These are phyloP conservation scores for Hypotaenidia okinawae DNA, from an alignment of 2,797 vertebrate species.

Conservation along the genomic window DNA sequence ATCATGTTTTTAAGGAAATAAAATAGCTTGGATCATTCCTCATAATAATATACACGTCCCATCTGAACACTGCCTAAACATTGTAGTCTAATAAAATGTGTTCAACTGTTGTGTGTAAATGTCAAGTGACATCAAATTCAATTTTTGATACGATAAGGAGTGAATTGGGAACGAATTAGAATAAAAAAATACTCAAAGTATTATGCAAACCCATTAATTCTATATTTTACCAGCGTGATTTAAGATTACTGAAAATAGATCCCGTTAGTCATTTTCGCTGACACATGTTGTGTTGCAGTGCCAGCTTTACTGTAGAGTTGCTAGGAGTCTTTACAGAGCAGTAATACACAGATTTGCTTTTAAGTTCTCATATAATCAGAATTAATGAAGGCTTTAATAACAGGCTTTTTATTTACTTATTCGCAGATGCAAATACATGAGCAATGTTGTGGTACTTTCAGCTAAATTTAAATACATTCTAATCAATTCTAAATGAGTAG, in stretches of 20 bases:
- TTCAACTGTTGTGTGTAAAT: conserved; percentile 62
- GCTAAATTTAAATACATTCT: conserved; percentile 72
- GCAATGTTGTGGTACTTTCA: conserved; percentile 67
- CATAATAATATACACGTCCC: conserved; percentile 58
- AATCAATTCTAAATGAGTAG: conserved; percentile 70
- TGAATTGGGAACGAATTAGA: conserved; percentile 58
- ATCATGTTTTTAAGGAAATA: conserved; percentile 54
- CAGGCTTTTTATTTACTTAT: conserved; percentile 74
- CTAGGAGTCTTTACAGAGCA: conserved; percentile 68
- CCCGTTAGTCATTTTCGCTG: conserved; percentile 66
- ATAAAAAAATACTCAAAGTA: conserved; percentile 60
- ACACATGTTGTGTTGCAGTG: conserved; percentile 60
- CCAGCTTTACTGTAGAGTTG: conserved; percentile 64
- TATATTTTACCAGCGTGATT: conserved; percentile 69
- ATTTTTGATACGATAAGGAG: conserved; percentile 61
- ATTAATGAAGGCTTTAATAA: conserved; percentile 74
- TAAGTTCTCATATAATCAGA: conserved; percentile 73
- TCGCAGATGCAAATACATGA: conserved; percentile 67
- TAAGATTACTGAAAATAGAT: conserved; percentile 75
- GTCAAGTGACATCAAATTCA: conserved; percentile 70
- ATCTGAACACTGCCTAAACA: conserved; percentile 54
- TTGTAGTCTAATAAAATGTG: conserved; percentile 66
- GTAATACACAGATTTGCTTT: conserved; percentile 71
- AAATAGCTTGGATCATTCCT: conserved; percentile 64
- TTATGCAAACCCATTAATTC: conserved; percentile 73